Evolutionary conservation across 2,797 vertebrate species (phyloP).

Genomic region (Silurus aristotelis): DNA sequence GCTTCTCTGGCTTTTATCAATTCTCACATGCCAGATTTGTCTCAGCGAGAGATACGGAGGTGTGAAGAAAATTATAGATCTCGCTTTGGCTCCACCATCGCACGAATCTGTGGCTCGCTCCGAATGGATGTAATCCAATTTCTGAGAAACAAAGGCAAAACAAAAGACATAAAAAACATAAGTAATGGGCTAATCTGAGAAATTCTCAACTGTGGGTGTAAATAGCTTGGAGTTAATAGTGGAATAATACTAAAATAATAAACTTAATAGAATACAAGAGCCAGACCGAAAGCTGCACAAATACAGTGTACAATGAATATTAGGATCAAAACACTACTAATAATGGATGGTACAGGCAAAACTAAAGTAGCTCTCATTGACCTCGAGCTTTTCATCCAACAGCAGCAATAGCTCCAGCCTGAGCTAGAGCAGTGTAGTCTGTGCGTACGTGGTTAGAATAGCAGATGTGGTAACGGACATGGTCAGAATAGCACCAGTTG

Average conservation of each 20-base stretch:
- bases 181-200: constrained; percentile 45
- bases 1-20: constrained; percentile 41
- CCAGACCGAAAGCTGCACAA: background rate
- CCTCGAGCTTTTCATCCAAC: no score
- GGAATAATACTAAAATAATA: constrained; percentile 23
- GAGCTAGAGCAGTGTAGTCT: no score
- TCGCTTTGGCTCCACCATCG: constrained; percentile 34
- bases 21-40: constrained; percentile 41
- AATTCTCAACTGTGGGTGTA: constrained; percentile 23
- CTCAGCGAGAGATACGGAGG: constrained; percentile 25
- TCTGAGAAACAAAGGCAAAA: constrained; percentile 20
- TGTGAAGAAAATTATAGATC: constrained; percentile 47
- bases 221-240: background rate
- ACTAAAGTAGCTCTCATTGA: background rate
- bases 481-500: no score
- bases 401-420: no score
- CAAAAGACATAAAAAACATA: background rate
- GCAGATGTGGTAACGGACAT: no score
- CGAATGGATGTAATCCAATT: constrained; percentile 39
- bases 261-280: constrained; percentile 6
- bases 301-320: background rate
- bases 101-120: constrained; percentile 26
- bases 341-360: background rate
- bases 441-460: no score
- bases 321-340: background rate